Percentiles rank a stretch among this genome's conserved stretches.
Evolutionary conservation across 1,140 invertebrate species (phyloP).

Genomic region (Chlorops oryzae): DNA sequence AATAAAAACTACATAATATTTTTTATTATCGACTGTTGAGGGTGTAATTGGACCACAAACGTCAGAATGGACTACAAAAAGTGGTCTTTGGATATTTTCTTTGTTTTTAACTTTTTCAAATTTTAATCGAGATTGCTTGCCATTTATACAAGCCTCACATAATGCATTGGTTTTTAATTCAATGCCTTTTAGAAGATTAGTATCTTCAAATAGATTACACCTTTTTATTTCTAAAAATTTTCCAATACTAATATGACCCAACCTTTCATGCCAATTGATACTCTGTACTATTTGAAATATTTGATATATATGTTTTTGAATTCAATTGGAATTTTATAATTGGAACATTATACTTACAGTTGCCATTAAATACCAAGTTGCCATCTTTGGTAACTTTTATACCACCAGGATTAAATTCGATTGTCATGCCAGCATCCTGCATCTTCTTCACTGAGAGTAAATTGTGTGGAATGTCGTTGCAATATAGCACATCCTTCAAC

Average conservation of each 20-base stretch:
- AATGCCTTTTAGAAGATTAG: slow-evolving; percentile 26
- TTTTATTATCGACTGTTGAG: slow-evolving; percentile 32
- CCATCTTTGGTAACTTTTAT: slow-evolving; percentile 19
- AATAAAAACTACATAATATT: slow-evolving; percentile 20
- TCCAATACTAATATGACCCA: slow-evolving; percentile 38
- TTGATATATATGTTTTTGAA: slow-evolving; percentile 19
- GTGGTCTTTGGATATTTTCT: slow-evolving; percentile 34
- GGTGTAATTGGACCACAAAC: slow-evolving; percentile 48
- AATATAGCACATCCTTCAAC: slow-evolving; percentile 13
- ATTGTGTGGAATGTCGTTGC: slow-evolving; percentile 16
- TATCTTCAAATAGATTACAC: slow-evolving; percentile 34
- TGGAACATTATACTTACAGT: slow-evolving; percentile 13
- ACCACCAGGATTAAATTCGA: slow-evolving; percentile 23
- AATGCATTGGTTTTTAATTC: slow-evolving; percentile 27
- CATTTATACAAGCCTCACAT: slow-evolving; percentile 49
- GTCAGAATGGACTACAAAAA: slow-evolving; percentile 47
- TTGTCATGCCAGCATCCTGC: slow-evolving; percentile 13
- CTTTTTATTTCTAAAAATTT: slow-evolving; percentile 39
- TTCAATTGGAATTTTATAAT: slow-evolving; percentile 17
- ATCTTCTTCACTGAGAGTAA: slow-evolving; percentile 17
- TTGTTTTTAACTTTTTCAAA: slow-evolving; percentile 39
- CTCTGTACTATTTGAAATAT: slow-evolving; percentile 17
- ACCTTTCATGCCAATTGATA: slow-evolving; percentile 42
- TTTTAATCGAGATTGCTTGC: slow-evolving; percentile 47
- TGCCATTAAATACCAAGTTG: slow-evolving; percentile 12